Conservation (phyloP, 2,113 vertebrate species). For the Dissostichus mawsoni region DNA sequence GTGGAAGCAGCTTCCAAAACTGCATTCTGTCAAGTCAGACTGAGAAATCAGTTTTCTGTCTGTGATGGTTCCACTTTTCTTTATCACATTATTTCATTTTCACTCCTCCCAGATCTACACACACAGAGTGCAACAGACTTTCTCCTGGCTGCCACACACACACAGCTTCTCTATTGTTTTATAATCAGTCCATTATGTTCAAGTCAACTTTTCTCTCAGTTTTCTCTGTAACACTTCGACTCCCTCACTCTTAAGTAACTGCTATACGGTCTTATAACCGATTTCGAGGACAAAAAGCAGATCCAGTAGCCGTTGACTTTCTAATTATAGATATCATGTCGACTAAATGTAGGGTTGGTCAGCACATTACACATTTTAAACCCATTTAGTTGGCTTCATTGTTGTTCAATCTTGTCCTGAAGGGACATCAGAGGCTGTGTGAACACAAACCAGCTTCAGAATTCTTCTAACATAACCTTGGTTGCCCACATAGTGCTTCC, state of each 20-base stretch:
- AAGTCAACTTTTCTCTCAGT: constrained; percentile 34
- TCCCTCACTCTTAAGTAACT: constrained; percentile 26
- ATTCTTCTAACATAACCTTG: neutral
- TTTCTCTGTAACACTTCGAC: constrained; percentile 28
- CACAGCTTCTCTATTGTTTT: constrained; percentile 40
- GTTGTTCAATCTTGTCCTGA: neutral
- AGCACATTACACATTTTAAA: neutral
- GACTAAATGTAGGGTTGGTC: neutral
- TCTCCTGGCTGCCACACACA: neutral
- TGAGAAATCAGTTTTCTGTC: constrained; percentile 56
- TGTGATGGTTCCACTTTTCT: constrained; percentile 46
- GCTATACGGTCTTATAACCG: constrained; percentile 13
- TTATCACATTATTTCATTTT: constrained; percentile 50
- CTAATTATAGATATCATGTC: constrained; percentile 3
- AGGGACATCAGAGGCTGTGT: neutral
- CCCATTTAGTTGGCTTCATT: neutral
- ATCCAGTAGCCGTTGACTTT: neutral
- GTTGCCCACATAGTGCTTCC: neutral
- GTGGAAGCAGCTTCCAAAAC: constrained; percentile 46
- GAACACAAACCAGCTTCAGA: constrained; percentile 5
- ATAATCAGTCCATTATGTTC: constrained; percentile 54
- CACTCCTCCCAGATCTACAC: constrained; percentile 2
- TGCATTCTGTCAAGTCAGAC: constrained; percentile 43
- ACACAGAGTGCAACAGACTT: neutral
- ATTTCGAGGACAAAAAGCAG: constrained; percentile 28